Evolutionary conservation across 2,113 vertebrate genomes (phyloP).

Genomic region (Aix galericulata): DNA sequence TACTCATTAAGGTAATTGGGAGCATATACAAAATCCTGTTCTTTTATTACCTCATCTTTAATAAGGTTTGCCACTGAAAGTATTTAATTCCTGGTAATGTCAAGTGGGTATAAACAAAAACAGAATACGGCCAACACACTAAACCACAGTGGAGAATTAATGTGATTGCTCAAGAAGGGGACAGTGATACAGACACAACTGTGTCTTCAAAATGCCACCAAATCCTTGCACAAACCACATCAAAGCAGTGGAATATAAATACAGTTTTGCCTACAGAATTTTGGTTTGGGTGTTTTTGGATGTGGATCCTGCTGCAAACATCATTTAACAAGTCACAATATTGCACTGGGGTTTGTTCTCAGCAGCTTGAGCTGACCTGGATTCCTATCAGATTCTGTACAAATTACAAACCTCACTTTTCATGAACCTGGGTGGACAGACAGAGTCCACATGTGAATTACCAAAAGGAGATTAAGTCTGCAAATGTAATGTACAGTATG

Average conservation of each 20-base stretch:
- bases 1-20: conserved; percentile 16
- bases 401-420: neutral
- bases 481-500: neutral
- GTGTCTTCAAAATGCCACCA: neutral
- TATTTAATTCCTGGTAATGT: conserved; percentile 15
- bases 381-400: neutral
- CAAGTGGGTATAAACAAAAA: neutral
- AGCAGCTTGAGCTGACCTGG: neutral
- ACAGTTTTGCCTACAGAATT: neutral
- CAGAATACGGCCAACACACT: neutral
- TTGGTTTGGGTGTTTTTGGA: neutral
- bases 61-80: neutral
- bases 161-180: neutral
- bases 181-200: neutral
- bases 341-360: neutral
- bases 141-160: neutral
- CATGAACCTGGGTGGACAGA: neutral
- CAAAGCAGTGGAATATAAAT: neutral
- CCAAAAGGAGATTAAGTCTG: conserved; percentile 14
- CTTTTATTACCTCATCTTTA: conserved; percentile 36
- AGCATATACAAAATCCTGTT: neutral
- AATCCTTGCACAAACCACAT: neutral
- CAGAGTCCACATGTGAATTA: neutral
- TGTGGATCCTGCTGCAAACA: neutral
- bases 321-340: neutral